Percentiles rank a stretch among this genome's conserved stretches.
Conservation (phyloP, 2,797 vertebrate species). For the Champsocephalus esox region DNA sequence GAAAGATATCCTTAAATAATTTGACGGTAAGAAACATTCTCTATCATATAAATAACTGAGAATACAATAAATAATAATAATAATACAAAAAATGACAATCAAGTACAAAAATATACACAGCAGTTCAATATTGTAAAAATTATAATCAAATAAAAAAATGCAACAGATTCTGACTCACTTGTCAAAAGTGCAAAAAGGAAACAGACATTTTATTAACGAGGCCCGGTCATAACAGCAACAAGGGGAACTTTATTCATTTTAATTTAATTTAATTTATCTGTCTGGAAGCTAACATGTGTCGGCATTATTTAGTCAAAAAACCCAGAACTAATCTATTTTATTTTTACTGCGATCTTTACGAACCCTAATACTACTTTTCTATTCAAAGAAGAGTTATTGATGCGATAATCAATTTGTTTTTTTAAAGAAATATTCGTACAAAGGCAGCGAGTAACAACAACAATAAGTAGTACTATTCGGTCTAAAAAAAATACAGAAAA, state of each 20-base stretch:
- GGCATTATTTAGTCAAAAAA: neutral
- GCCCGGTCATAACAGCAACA: constrained; percentile 55
- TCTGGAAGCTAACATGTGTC: neutral
- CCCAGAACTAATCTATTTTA: neutral
- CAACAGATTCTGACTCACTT: constrained; percentile 29
- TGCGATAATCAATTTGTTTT: too few species aligned
- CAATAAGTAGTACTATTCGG: too few species aligned
- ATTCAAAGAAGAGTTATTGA: neutral
- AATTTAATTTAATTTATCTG: too few species aligned
- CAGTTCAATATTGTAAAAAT: constrained; percentile 71
- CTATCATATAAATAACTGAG: constrained; percentile 88
- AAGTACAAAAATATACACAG: constrained; percentile 85
- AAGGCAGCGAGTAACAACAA: too few species aligned
- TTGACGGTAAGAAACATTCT: constrained; percentile 83
- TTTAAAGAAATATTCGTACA: too few species aligned
- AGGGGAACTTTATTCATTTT: too few species aligned
- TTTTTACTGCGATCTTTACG: neutral
- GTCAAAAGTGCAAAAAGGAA: constrained; percentile 62
- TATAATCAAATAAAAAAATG: constrained; percentile 41
- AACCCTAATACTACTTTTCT: neutral
- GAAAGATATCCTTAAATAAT: constrained; percentile 81
- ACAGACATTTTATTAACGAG: constrained; percentile 12
- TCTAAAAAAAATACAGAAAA: too few species aligned
- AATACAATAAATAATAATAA: constrained; percentile 75
- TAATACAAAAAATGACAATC: constrained; percentile 71